phyloP scores from a whole-genome alignment of 2,888 invertebrate genomes.

The Encarsia formosa region DNA sequence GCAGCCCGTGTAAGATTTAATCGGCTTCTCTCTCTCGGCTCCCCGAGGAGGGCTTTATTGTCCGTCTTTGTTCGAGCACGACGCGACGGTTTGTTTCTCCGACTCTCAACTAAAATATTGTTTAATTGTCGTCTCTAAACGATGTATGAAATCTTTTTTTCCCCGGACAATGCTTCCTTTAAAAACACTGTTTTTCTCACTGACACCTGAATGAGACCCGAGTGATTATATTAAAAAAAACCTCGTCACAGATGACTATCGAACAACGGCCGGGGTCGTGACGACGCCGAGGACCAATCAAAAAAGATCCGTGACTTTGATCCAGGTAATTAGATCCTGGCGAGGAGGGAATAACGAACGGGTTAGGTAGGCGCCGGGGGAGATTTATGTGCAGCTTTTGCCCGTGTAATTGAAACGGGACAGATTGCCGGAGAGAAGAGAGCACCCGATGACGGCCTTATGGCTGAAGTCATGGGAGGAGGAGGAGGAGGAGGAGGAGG shows the following conservation, averaged over 20 bases:
- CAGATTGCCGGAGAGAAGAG: slow-evolving; percentile 2
- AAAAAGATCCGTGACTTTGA: slow-evolving; percentile 3
- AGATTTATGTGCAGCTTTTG: neutral
- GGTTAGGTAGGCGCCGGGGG: neutral
- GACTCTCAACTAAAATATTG: too few species aligned
- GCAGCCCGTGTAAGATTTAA: slow-evolving; percentile 15
- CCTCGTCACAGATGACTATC: too few species aligned
- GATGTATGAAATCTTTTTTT: neutral
- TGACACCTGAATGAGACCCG: too few species aligned
- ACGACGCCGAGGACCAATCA: neutral
- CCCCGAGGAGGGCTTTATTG: slow-evolving; percentile 4
- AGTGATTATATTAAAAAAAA: too few species aligned
- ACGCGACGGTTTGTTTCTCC: neutral
- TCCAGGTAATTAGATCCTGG: neutral
- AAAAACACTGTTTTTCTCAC: too few species aligned
- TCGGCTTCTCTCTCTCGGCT: slow-evolving; percentile 8
- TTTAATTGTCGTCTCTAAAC: too few species aligned
- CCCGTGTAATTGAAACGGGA: slow-evolving; percentile 13
- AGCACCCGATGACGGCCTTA: too few species aligned
- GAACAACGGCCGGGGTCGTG: too few species aligned
- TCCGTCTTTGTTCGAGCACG: neutral
- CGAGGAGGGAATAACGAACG: neutral
- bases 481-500: neutral
- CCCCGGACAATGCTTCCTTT: too few species aligned
- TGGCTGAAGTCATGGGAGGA: neutral